Base-by-base conservation (phyloP, 2,888 invertebrate species). In the Andrena fulva region DNA sequence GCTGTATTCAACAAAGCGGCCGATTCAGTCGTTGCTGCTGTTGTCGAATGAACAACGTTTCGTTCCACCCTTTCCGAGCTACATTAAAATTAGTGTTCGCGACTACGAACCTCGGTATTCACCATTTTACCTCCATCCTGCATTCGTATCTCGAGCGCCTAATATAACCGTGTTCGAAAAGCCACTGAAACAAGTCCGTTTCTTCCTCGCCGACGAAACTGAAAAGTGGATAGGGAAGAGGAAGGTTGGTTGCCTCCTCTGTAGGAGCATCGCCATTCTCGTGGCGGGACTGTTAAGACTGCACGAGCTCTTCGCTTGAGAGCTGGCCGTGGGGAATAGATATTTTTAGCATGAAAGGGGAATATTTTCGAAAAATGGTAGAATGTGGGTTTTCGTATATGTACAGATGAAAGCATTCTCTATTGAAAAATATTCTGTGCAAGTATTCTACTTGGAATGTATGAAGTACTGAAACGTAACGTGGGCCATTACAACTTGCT, bases 271-370 rank as follows among this genome's bases (percentile, higher is more conserved):
- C 56, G 48, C n/a, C 66, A 31, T 67, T 59, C 42, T 59, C 16
- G 42, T 42, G 24, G n/a, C 20, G 59, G n/a, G 31, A 48, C 67
- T 16, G 5, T 31, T 7, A 60, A 60, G 24, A 3, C 31, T 31
- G 60, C 7, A 6, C 4, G n/a, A 31, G 10, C 56, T 27, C 31
- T 12, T 24, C 48, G 42, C 31, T 67, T 42, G 24, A 35, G 35
- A 48, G 16, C 42, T 75, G 16, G 42, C 42, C 60, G 10, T 4
- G 12, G 10, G 8, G 2, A 10, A 35, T 29, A 69, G 35, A 75
- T 52, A 62, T 74, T 74, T 67, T 50, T 10, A 24, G n/a, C 24
- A 31, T 42, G 59, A n/a, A 66, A 29, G 16, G 56, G 20, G 16
- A 3, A 60, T 10, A 8, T 54, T 67, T 60, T 59, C 42, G 16